Evolutionary conservation across 2,113 vertebrate genomes (phyloP).

Genomic region (Bagarius yarrelli): DNA sequence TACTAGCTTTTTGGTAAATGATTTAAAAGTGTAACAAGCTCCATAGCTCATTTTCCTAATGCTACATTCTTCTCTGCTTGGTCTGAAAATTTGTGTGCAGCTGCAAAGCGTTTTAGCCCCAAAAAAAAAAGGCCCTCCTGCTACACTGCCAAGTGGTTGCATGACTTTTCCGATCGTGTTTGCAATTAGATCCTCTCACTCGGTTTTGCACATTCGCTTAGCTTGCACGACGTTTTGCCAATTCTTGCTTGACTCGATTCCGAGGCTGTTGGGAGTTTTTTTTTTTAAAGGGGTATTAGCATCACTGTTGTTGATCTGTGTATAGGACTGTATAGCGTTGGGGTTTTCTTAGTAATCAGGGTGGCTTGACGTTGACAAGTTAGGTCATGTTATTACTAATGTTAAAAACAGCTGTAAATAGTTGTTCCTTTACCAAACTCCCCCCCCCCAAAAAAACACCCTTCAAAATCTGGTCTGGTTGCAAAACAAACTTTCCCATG

Average conservation of each 20-base stretch:
- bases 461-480: too few relatives aligned
- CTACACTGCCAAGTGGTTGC: not conserved
- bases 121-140: not conserved
- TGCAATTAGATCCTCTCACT: conserved; percentile 11
- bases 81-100: not conserved
- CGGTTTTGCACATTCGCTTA: not conserved
- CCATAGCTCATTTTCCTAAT: not conserved
- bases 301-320: not conserved
- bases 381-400: not conserved
- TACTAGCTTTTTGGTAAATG: not conserved
- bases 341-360: not conserved
- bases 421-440: not conserved
- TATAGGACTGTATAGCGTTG: not conserved
- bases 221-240: not conserved
- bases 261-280: not conserved
- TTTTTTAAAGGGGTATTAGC: not conserved
- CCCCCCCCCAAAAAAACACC: too few relatives aligned
- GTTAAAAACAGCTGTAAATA: not conserved
- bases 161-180: conserved; percentile 21
- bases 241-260: not conserved
- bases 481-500: too few relatives aligned
- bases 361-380: not conserved
- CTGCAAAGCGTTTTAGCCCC: not conserved
- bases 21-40: not conserved
- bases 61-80: not conserved